Base-by-base conservation (phyloP, 2,113 vertebrate species). In the Vulpes ferrilata region DNA sequence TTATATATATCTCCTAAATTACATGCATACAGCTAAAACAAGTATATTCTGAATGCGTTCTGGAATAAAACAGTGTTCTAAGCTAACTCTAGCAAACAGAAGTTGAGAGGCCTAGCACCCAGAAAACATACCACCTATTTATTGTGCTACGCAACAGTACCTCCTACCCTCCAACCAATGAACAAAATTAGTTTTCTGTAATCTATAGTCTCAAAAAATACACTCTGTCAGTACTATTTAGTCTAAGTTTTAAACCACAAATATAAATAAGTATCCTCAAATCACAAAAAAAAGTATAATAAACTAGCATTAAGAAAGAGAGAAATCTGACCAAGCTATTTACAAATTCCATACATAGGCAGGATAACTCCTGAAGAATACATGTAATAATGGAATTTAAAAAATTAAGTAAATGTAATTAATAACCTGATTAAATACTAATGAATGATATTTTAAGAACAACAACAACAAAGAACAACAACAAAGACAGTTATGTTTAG, bases 241-340 rank as follows among this genome's bases (percentile, higher is more conserved):
- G 86, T 53, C 3, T 86, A 86, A 95, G 35, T 12, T 25, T 82
- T 57, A 80, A 65, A 73, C 32, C 30, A 48, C 62, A 82, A 81
- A 30, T 65, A 57, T 17, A 4, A 95, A 62, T 38, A 55, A 32
- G 71, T 82, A 20, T 17, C 57, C 43, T 88, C 81, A 57, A 76
- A 51, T 81, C 8, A 90, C 12, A 64, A 90, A 90, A 88, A 67
- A 16, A 32, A 69, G 35, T 43, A 5, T 43, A 43, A 43, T 67
- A 67, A 93, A 76, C 60, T 69, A 83, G 48, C 57, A 76, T 22
- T 78, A 90, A 90, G 48, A 48, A 67, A 48, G 91, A 92, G 30
- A 38, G 32, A 84, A 89, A 8, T 38, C 25, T 62, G 13, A 53
- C 43, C 30, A 79, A 57, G 23, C 2, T 65, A 80, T 62, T 92